Percentiles rank a stretch among this genome's conserved stretches.
Conservation (phyloP, 2,113 vertebrate species). For the Dicaeum eximium region DNA sequence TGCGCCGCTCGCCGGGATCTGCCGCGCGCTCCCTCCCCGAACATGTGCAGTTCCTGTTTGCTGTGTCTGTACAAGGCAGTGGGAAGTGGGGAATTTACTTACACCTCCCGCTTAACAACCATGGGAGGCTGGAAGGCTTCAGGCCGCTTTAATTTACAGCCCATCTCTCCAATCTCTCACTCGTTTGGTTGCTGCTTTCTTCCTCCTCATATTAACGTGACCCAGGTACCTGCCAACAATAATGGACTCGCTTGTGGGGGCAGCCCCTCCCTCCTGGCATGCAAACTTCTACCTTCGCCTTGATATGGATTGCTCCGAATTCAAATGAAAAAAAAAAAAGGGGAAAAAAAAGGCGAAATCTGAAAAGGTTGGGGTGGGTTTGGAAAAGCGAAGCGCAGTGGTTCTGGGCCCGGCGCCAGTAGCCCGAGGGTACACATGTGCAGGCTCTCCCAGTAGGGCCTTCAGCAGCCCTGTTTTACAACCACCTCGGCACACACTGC, state of each 20-base stretch:
- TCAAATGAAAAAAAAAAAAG: slow-evolving; percentile 46
- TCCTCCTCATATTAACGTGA: slow-evolving; percentile 74
- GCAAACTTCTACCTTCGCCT: slow-evolving; percentile 69
- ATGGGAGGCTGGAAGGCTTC: slow-evolving; percentile 72
- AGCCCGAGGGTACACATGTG: slow-evolving; percentile 84
- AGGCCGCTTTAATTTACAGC: slow-evolving; percentile 71
- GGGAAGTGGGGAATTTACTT: slow-evolving; percentile 76
- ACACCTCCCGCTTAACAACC: slow-evolving; percentile 74
- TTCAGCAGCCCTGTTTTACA: slow-evolving; percentile 87
- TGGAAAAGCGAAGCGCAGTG: slow-evolving; percentile 77
- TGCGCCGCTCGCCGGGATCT: neutral
- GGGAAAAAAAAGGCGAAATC: slow-evolving; percentile 60
- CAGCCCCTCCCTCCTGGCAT: slow-evolving; percentile 64
- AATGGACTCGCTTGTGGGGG: slow-evolving; percentile 68
- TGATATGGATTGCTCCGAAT: slow-evolving; percentile 55
- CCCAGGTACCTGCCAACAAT: slow-evolving; percentile 78
- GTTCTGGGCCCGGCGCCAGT: slow-evolving; percentile 81
- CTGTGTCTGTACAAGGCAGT: slow-evolving; percentile 70
- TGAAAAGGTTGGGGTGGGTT: slow-evolving; percentile 78
- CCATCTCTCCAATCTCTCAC: slow-evolving; percentile 71
- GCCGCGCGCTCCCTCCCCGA: slow-evolving; percentile 58
- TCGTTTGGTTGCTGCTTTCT: slow-evolving; percentile 64
- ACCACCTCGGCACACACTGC: slow-evolving; percentile 83
- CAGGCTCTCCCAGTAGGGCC: slow-evolving; percentile 83
- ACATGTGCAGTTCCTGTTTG: slow-evolving; percentile 76